Base-by-base conservation (phyloP, 2,113 vertebrate species). In the Porphyrio hochstetteri region DNA sequence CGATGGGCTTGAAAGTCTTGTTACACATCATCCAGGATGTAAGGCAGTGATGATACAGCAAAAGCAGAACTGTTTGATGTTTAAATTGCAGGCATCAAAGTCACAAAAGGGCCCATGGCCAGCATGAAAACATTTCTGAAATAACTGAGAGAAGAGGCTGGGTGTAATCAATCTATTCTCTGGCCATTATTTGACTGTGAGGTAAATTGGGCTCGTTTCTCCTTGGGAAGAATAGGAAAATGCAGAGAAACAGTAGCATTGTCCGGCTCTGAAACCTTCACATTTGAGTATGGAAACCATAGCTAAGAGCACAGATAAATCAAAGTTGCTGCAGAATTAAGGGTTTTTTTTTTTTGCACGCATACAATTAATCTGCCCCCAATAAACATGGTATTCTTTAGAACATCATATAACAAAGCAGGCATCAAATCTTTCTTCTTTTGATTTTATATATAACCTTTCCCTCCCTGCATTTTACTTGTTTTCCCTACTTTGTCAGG, bases 81-180 rank as follows among this genome's bases (percentile, higher is more conserved):
- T 90, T 90, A 93, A 94, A 94, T 90, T 87, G 76, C 53, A 90
- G 76, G 57, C 88, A 92, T 88, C 71, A 60, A 88, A 87, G 77
- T 53, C 36, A 69, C 4, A 2, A 35, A 78, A 86, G 64, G 68
- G 77, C 80, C 63, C n/a, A 33, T 10, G 46, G 79, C 82, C 79
- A 94, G 44, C 46, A 71, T 78, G 29, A 64, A 76, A 93, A 75
- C 46, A 29, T 60, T 60, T 81, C 56, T 86, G 72, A 90, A 90
- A 7, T 55, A 86, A 84, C 35, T 71, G 69, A 78, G 77, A 79
- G 77, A 84, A 84, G 65, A 75, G 48, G 27, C 59, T 93, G 75
- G 14, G 28, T 89, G 65, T 44, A 55, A 68, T 68, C 65, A 42
- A 38, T 55, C 18, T 31, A 7, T 72, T 82, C 6, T 7, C 69